Conservation (phyloP, 2,113 vertebrate species). For the Caranx ignobilis region DNA sequence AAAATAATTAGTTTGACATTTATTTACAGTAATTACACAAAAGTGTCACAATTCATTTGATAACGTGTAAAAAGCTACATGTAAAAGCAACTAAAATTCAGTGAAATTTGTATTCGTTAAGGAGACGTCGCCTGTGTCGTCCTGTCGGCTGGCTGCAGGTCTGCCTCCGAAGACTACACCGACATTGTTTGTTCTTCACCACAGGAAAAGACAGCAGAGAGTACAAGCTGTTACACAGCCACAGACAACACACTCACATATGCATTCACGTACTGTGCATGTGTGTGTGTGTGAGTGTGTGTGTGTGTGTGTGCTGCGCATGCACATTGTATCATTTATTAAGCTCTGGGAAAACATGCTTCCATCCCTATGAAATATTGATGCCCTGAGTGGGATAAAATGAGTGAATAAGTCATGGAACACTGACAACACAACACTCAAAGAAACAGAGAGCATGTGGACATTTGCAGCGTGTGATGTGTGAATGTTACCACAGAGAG, state of each 20-base stretch:
- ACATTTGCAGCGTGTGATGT: slow-evolving; percentile 64
- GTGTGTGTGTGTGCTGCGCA: slow-evolving; percentile 35
- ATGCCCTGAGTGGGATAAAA: slow-evolving; percentile 71
- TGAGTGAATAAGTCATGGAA: slow-evolving; percentile 85
- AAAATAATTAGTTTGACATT: neutral
- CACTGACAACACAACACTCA: slow-evolving; percentile 71
- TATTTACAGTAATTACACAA: neutral
- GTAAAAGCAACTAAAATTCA: slow-evolving; percentile 3
- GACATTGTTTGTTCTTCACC: slow-evolving; percentile 39
- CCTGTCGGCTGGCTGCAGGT: slow-evolving; percentile 12
- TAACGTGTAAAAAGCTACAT: neutral
- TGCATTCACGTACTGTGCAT: slow-evolving; percentile 34
- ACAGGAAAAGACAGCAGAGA: slow-evolving; percentile 27
- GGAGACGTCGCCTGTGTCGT: neutral
- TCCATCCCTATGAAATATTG: slow-evolving; percentile 80
- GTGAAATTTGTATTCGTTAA: slow-evolving; percentile 12
- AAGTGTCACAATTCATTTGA: neutral
- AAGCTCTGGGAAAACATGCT: slow-evolving; percentile 74
- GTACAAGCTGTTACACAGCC: slow-evolving; percentile 53
- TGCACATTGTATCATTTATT: slow-evolving; percentile 69
- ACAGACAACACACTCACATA: slow-evolving; percentile 46
- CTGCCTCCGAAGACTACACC: slow-evolving; percentile 2
- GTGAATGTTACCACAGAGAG: slow-evolving; percentile 63
- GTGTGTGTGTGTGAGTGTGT: slow-evolving; percentile 18
- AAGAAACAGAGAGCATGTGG: slow-evolving; percentile 63